Evolutionary conservation across 1,140 invertebrate species (phyloP), one percentile per base, ranked within the genome.

Genomic region (Cotesia chilonis): DNA sequence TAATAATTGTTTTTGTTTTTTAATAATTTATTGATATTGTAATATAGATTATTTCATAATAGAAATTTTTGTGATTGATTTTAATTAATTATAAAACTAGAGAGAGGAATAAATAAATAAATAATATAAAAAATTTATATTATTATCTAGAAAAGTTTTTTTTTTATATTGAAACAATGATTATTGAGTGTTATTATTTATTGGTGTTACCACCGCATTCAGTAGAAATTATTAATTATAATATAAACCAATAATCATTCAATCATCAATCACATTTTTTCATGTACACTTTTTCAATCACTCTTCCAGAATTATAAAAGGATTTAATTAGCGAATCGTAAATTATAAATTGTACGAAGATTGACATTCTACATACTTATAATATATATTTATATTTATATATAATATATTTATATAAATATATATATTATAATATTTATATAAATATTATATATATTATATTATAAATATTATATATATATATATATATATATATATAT

Each of bases 121-220:
- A 55, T 70, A 70, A 77, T 75, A 75, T 74, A 79, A 74, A 65
- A 68, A 47, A 28, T 63, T 60, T 59, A 61, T 59, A 76, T 55
- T 9, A n/a, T 77, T 74, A 71, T 83, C 79, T 84, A 84, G 77
- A 84, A 84, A 84, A 84, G 81, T 82, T 81, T 80, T 59, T 70
- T 81, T 81, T 83, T 83, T 14, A n/a, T 83, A 82, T 83, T 83
- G 82, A 80, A 82, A 82, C 83, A 76, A 83, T 75, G 78, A 71
- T 82, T 81, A 82, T 80, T 80, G 77, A 68, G 59, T 52, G 47
- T 69, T 66, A 36, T 69, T 17, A 55, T 54, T 41, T 54, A 52
- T 64, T 60, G 68, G 59, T 17, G 57, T 77, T 78, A 75, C 63
- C 36, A 51, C 14, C 35, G 9, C 47, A 52, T 79, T 74, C 76